Evolutionary conservation across 2,797 vertebrate species (phyloP).

Genomic region (Pachyuromys duprasi): DNA sequence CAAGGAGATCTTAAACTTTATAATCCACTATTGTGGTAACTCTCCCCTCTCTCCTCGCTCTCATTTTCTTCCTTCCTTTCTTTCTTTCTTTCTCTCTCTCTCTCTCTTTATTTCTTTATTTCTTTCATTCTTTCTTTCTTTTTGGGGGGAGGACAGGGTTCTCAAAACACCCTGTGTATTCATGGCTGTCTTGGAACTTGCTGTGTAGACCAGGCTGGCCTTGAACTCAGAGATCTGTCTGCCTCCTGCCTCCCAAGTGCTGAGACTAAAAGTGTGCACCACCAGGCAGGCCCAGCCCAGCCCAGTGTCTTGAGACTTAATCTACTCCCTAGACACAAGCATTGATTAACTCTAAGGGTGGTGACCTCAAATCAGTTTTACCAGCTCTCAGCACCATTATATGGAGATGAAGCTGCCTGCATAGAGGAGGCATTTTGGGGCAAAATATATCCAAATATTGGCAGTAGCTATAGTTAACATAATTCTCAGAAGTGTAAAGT

Average conservation of each 20-base stretch:
- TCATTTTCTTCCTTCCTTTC: neutral
- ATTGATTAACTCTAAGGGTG: neutral
- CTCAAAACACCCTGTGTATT: neutral
- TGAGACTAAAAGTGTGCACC: neutral
- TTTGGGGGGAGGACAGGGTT: neutral
- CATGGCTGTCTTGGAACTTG: neutral
- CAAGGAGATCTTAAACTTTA: neutral
- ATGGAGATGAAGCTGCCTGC: neutral
- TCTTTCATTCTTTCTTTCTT: neutral
- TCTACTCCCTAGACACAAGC: neutral
- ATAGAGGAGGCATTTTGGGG: neutral
- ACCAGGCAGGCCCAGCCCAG: neutral
- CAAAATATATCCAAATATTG: neutral
- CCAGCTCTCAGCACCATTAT: neutral
- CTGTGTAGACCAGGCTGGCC: neutral
- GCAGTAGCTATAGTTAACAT: neutral
- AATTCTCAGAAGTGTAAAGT: neutral
- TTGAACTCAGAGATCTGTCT: neutral
- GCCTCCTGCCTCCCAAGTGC: neutral
- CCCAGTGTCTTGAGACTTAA: neutral
- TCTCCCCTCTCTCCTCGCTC: neutral
- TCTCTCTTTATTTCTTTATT: too few relatives aligned
- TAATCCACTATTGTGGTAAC: neutral
- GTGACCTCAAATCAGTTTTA: neutral
- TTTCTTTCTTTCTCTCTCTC: neutral